Percentiles rank a stretch among this genome's conserved stretches.
These are phyloP conservation scores for Glaucomys volans DNA, from an alignment of 2,113 vertebrate genomes.

Conservation along the genomic window DNA sequence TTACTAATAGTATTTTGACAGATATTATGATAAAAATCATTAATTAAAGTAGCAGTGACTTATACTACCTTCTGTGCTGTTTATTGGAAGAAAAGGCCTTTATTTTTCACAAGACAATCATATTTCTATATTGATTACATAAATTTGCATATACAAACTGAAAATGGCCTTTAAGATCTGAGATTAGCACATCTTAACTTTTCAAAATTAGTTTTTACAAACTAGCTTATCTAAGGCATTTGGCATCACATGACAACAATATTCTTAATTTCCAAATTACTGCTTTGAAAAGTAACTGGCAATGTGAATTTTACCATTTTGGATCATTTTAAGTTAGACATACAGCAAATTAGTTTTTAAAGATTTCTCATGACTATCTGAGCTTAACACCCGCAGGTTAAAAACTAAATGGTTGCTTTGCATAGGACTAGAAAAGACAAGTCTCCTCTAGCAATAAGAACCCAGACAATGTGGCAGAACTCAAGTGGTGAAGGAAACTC, in stretches of 20 bases:
- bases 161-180: slow-evolving; percentile 32
- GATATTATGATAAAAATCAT: slow-evolving; percentile 53
- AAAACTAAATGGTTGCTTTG: background rate
- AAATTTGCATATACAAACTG: slow-evolving; percentile 47
- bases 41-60: background rate
- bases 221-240: background rate
- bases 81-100: background rate
- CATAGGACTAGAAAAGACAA: background rate
- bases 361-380: background rate
- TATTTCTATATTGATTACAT: slow-evolving; percentile 34
- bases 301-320: background rate
- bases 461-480: background rate
- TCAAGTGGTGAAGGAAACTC: background rate
- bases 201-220: background rate
- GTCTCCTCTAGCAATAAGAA: background rate
- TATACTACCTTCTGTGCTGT: background rate
- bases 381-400: background rate
- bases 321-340: slow-evolving; percentile 12
- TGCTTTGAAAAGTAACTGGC: slow-evolving; percentile 15
- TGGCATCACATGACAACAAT: background rate
- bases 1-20: slow-evolving; percentile 26
- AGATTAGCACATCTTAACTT: background rate
- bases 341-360: background rate
- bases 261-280: slow-evolving; percentile 32
- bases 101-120: background rate